Evolutionary conservation across 2,113 vertebrate genomes (phyloP), one percentile per base, ranked within the genome.

Genomic region (Neolamprologus cancellatus): DNA sequence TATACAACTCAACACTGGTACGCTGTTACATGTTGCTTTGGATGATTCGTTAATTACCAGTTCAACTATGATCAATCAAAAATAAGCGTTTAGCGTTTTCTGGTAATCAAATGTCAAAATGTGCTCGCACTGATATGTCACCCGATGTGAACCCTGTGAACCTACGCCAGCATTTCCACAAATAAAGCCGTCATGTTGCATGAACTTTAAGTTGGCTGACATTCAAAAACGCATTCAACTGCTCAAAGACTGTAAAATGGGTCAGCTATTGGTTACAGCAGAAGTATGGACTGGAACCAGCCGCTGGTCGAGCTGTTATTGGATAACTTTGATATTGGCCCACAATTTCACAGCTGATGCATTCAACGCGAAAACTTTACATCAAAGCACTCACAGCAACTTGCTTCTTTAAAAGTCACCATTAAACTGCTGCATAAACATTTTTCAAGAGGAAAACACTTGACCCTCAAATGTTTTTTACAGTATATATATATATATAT

Each of bases 121-220:
- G 39, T 71, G 66, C 12, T 10, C 1, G 39, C 39, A 4, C 36
- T 6, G 36, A 71, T 66, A 66, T 12, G 0, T 6, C 64, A 15
- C 20, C 20, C 36, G 1, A 1, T 5, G 9, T 8, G 2, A 69
- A 23, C 12, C 7, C 34, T 7, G 64, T 41, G 36, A 69, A 23
- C n/a, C 0, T 8, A 25, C 0, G 5, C 13, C 36, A 25, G 66
- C 36, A 71, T 71, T 71, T 25, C 20, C 3, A 5, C 39, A 25
- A 44, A 44, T 28, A 11, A 44, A 44, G 39, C 20, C 4, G 39
- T 17, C 23, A 1, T 46, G 66, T 46, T 44, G 8, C 66, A 28
- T 28, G 41, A 46, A 46, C 39, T 46, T 46, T 4, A 46, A 46
- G 39, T 74, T 46, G 39, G 66, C 23, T 17, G 23, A 74, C 9